These are phyloP conservation scores for Pampus argenteus DNA, from an alignment of 2,797 vertebrate species.

Conservation along the genomic window DNA sequence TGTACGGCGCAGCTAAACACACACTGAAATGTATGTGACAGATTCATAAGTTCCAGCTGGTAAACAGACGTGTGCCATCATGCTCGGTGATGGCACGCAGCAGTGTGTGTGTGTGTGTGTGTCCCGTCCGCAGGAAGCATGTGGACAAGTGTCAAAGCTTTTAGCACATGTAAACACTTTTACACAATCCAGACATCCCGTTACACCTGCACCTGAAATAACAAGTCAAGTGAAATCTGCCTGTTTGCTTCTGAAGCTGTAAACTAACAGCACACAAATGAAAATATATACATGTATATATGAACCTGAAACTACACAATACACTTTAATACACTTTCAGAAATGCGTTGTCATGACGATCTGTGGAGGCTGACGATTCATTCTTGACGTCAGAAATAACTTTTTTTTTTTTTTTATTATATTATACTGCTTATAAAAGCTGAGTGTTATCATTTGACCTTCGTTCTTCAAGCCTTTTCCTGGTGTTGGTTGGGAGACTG, in stretches of 20 bases:
- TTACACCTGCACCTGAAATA: constrained; percentile 56
- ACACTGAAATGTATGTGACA: constrained; percentile 24
- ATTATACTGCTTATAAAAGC: neutral
- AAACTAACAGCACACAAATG: constrained; percentile 26
- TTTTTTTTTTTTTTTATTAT: no score
- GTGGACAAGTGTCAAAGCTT: constrained; percentile 38
- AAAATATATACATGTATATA: no score
- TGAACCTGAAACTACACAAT: no score
- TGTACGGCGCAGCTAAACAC: neutral
- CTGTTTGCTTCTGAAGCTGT: constrained; percentile 9
- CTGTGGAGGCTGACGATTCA: no score
- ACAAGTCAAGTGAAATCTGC: constrained; percentile 30
- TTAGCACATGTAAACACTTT: constrained; percentile 42
- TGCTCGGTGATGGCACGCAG: constrained; percentile 21
- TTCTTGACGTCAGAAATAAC: no score
- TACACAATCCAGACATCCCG: constrained; percentile 44
- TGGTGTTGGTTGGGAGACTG: neutral
- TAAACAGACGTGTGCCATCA: constrained; percentile 8
- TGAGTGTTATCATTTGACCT: neutral
- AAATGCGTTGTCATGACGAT: no score
- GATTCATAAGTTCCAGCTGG: constrained; percentile 27
- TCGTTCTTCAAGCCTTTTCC: neutral
- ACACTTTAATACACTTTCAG: no score
- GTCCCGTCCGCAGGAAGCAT: constrained; percentile 24
- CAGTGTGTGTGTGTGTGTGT: neutral